Conservation (phyloP, 2,113 vertebrate species). For the Forbesichthys agassizii region DNA sequence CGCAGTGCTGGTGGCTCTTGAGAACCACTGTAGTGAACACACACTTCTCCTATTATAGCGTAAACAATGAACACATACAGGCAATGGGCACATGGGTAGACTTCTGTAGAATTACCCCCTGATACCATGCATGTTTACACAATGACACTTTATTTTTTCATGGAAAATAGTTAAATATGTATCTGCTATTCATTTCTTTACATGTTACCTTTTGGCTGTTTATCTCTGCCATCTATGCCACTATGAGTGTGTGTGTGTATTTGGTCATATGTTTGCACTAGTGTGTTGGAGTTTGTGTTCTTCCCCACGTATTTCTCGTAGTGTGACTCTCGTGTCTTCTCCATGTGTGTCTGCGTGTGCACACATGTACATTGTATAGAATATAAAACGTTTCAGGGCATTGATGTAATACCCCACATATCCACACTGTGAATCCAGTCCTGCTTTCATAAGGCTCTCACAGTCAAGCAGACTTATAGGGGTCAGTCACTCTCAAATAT, state of each 20-base stretch:
- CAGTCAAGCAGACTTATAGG: background rate
- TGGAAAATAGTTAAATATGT: background rate
- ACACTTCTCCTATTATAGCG: background rate
- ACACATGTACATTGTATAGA: slow-evolving; percentile 44
- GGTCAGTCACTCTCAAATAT: slow-evolving; percentile 4
- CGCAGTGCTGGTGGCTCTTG: background rate
- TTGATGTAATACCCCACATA: slow-evolving; percentile 45
- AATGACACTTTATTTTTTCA: slow-evolving; percentile 3
- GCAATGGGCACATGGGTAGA: background rate
- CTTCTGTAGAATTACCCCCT: background rate
- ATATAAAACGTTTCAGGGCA: slow-evolving; percentile 17
- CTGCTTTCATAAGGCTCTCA: slow-evolving; percentile 12
- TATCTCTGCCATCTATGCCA: background rate
- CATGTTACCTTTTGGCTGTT: background rate
- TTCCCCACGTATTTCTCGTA: slow-evolving; percentile 14
- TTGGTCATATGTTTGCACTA: background rate
- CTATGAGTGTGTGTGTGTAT: background rate
- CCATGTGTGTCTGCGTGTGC: slow-evolving; percentile 32
- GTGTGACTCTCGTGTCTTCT: background rate
- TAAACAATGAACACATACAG: slow-evolving; percentile 51
- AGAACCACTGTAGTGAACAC: slow-evolving; percentile 2
- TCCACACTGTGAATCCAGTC: background rate
- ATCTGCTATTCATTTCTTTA: slow-evolving; percentile 17
- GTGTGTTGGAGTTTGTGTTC: background rate
- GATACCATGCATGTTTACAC: background rate